Evolutionary conservation across 2,888 invertebrate species (phyloP), one percentile per base, ranked within the genome.

Genomic region (Rotaria socialis): DNA sequence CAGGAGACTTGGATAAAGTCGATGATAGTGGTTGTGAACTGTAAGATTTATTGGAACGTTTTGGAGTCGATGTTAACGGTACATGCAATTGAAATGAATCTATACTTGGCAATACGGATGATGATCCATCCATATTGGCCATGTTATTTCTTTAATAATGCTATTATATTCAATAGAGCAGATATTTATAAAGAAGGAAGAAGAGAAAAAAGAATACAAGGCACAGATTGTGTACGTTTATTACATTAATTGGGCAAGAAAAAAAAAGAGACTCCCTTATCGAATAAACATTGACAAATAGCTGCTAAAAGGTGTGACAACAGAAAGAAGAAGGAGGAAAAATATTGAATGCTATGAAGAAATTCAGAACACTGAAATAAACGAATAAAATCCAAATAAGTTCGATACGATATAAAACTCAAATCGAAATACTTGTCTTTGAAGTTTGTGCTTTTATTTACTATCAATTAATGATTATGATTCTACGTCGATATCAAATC

Each of bases 61-160:
- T 67, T 16, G 67, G 67, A 35, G 67, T 67, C 35, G 67, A 67
- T 67, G 67, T 67, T 67, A 67, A 67, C 11, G 67, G 67, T 67
- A 67, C 19, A 67, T 67, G 67, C 35, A 67, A 35, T 67, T 67
- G 67, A 67, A 67, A 67, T 67, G 67, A 67, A 67, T 67, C 67
- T 35, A 67, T 27, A 67, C 67, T 67, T 67, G 67, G 67, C 24
- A 67, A 35, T 2, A 67, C 0, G 8, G 60, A 60, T 16, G 67
- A 67, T 27, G 24, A 22, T 3, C 10, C 52, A 52, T 67, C 67
- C 14, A 56, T 56, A 56, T 67, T 67, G 11, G 16, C 16, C 67
- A 67, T 67, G 24, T 7, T 24, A 7, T 56, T 67, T 67, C 14
- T 67, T 67, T 67, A 67, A 67, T 67, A 19, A 35, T 67, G 35